Evolutionary conservation across 2,888 invertebrate species (phyloP).

Genomic region (Caenorhabditis doughertyi): DNA sequence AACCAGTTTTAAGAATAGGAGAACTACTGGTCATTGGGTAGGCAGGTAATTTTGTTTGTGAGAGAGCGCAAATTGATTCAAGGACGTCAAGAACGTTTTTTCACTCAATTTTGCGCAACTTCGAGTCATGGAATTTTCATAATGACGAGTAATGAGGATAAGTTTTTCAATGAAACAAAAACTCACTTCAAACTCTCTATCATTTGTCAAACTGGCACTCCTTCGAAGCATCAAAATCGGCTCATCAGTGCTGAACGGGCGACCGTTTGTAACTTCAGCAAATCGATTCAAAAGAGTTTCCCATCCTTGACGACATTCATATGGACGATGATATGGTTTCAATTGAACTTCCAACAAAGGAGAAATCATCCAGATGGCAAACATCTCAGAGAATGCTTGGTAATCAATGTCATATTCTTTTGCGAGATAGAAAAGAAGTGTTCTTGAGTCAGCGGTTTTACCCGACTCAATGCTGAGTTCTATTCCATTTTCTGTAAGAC

Average conservation of each 20-base stretch:
- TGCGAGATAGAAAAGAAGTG: slow-evolving; percentile 9
- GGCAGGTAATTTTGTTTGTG: too few relatives aligned
- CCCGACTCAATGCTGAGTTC: slow-evolving; percentile 53
- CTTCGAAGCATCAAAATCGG: slow-evolving; percentile 60
- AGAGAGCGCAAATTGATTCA: too few relatives aligned
- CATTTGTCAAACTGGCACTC: slow-evolving; percentile 47
- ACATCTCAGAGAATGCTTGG: slow-evolving; percentile 38
- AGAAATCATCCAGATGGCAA: slow-evolving; percentile 63
- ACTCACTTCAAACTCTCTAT: slow-evolving; percentile 42
- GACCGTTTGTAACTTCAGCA: background rate
- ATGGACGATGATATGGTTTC: slow-evolving; percentile 60
- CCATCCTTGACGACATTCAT: slow-evolving; percentile 53
- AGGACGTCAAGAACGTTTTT: too few relatives aligned
- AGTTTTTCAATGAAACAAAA: too few relatives aligned
- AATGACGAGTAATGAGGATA: too few relatives aligned
- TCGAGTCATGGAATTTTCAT: too few relatives aligned
- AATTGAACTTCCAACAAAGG: slow-evolving; percentile 61
- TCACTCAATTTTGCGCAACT: too few relatives aligned
- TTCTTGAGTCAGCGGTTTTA: slow-evolving; percentile 39
- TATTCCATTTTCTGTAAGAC: slow-evolving; percentile 39
- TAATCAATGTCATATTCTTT: slow-evolving; percentile 45
- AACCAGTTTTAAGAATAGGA: too few relatives aligned
- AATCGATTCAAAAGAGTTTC: slow-evolving; percentile 49
- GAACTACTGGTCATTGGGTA: too few relatives aligned
- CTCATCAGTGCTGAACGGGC: slow-evolving; percentile 23